phyloP scores from a whole-genome alignment of 2,888 invertebrate species.

The Apeira syringaria region DNA sequence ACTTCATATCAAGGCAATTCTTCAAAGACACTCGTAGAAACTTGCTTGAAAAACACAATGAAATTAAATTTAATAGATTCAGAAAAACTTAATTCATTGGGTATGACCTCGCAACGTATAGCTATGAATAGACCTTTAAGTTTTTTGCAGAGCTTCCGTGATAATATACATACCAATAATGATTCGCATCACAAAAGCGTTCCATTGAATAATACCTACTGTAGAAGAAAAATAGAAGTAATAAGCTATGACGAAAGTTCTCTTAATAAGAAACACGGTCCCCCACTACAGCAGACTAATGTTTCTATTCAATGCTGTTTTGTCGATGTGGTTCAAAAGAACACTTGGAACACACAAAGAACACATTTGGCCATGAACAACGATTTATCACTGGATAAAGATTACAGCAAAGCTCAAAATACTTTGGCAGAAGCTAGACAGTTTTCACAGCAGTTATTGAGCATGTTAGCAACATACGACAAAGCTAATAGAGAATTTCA shows the following conservation, averaged over 20 bases:
- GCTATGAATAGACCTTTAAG: neutral
- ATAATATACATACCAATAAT: neutral
- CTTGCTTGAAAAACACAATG: constrained; percentile 23
- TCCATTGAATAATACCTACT: neutral
- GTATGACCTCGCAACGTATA: neutral
- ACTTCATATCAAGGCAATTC: constrained; percentile 29
- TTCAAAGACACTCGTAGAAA: constrained; percentile 27
- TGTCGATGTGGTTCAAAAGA: constrained; percentile 4
- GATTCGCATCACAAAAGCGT: neutral
- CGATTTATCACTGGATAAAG: constrained; percentile 19
- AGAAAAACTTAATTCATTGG: neutral
- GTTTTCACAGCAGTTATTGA: constrained; percentile 43
- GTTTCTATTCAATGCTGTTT: neutral
- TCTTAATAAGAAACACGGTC: neutral
- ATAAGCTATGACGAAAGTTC: constrained; percentile 2
- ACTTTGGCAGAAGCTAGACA: constrained; percentile 45
- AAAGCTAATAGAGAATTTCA: constrained; percentile 53
- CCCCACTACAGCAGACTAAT: neutral
- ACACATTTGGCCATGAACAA: neutral
- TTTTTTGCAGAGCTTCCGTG: neutral
- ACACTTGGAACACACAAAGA: neutral
- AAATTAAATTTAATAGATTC: constrained; percentile 20
- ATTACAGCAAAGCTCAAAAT: constrained; percentile 40
- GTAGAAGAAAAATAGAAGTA: neutral
- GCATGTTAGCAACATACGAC: constrained; percentile 52